Percentiles rank a stretch among this genome's conserved stretches.
phyloP scores from a whole-genome alignment of 2,797 vertebrate species.

The Merluccius polli region DNA sequence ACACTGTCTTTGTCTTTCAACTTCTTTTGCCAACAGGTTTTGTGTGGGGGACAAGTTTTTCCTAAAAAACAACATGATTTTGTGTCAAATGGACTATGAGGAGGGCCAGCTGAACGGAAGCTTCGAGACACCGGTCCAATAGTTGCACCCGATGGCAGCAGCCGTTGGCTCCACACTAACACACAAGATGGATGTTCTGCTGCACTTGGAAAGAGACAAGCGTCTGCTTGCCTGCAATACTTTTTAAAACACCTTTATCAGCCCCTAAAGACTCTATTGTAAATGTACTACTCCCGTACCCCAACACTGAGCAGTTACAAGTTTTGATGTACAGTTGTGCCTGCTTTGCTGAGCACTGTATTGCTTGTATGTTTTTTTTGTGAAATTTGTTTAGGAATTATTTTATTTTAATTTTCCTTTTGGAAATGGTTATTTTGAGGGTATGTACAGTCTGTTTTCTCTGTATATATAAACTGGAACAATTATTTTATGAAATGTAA shows the following conservation, averaged over 20 bases:
- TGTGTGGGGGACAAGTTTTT: conserved; percentile 99
- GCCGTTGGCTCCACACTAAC: conserved; percentile 58
- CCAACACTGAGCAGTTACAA: conserved; percentile 92
- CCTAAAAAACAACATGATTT: conserved; percentile 99
- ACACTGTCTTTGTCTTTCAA: conserved; percentile 30
- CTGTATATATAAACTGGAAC: conserved; percentile 99
- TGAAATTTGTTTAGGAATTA: conserved; percentile 82
- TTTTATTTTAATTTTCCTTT: conserved; percentile 62
- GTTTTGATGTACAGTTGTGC: conserved; percentile 94
- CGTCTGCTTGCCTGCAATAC: conserved; percentile 95
- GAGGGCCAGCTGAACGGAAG: conserved; percentile 98
- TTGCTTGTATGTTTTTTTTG: conserved; percentile 94
- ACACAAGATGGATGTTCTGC: conserved; percentile 77
- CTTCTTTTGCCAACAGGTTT: conserved; percentile 80
- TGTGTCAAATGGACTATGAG: conserved; percentile 99
- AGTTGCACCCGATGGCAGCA: conserved; percentile 70
- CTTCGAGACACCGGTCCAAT: conserved; percentile 98
- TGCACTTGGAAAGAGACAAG: conserved; percentile 76
- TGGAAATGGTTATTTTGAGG: conserved; percentile 82
- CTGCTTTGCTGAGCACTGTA: conserved; percentile 95
- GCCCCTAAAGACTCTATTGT: conserved; percentile 87
- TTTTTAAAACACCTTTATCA: conserved; percentile 84
- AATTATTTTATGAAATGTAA: conserved; percentile 99
- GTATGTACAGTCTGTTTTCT: conserved; percentile 99
- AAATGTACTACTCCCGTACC: conserved; percentile 81